Evolutionary conservation across 2,113 vertebrate species (phyloP), one percentile per base, ranked within the genome.

Genomic region (Phaethon lepturus): DNA sequence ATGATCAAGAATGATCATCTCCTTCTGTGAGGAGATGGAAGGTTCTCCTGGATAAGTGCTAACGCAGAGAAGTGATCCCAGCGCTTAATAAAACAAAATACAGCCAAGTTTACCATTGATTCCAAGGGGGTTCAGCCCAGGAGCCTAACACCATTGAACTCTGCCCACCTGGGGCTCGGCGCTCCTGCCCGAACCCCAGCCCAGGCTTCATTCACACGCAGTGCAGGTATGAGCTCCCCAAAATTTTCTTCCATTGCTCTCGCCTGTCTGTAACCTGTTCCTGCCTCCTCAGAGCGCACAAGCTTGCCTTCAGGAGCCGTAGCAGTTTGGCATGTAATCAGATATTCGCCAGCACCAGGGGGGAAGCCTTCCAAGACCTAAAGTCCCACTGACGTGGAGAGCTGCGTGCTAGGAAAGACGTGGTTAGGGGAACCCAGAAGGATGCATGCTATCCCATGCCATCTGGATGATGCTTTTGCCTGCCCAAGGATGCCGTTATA

Each of bases 401-500:
- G 18, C 38, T 91, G 15, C 5, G 7, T 49, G 19, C 52, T 73
- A 69, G 44, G 35, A 86, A 86, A 55, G 0, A 0, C 4, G 10
- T 52, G 52, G 45, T 50, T 53, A 33, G 24, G 22, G 58, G 17
- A 12, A 9, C 58, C 25, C n/a, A 64, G 47, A 66, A 58, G 68
- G 38, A 28, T 1, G 1, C 23, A 2, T 17, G 6, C 10, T 40
- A 4, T 14, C 45, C 29, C 11, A 52, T 25, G 38, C 2, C 3
- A 1, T 25, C 42, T 66, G 31, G 10, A 28, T 31, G 69, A 69
- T 13, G 23, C 25, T 64, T 56, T 69, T 16, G 11, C 23, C 33
- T 77, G n/a, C 24, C 18, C 17, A 26, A 40, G 66, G 58, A 53
- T 8, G 17, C 4, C 24, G 50, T 63, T 47, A 7, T 8, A 64